These are phyloP conservation scores for Carterocephalus palaemon DNA, from an alignment of 2,888 invertebrate genomes.

Conservation along the genomic window DNA sequence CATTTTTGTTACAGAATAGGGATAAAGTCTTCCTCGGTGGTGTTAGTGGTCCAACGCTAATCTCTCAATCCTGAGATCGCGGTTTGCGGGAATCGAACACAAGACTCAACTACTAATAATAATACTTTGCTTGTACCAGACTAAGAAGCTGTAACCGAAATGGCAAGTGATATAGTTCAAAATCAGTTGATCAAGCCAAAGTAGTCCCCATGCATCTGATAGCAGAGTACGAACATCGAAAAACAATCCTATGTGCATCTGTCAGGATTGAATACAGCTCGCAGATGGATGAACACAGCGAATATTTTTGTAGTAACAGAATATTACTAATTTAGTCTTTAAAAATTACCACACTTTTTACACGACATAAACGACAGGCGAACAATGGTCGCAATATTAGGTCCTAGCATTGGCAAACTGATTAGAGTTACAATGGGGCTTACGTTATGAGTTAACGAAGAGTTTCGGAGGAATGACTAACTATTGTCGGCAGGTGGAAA, in stretches of 20 bases:
- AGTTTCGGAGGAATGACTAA: slow-evolving; percentile 40
- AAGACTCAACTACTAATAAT: slow-evolving; percentile 37
- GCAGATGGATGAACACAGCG: slow-evolving; percentile 49
- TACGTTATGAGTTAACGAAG: slow-evolving; percentile 47
- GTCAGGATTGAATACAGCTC: slow-evolving; percentile 59
- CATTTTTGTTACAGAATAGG: too few species aligned
- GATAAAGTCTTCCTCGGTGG: too few species aligned
- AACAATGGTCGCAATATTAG: too few species aligned
- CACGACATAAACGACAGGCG: too few species aligned
- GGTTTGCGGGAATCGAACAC: too few species aligned
- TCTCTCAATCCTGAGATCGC: too few species aligned
- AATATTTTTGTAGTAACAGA: too few species aligned
- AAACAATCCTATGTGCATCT: slow-evolving; percentile 65
- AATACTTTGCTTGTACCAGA: too few species aligned
- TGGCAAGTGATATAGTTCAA: slow-evolving; percentile 50
- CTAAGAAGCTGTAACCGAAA: slow-evolving; percentile 53
- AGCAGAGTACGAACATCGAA: slow-evolving; percentile 64
- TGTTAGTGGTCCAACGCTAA: too few species aligned
- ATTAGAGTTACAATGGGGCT: slow-evolving; percentile 51
- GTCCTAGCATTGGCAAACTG: too few species aligned
- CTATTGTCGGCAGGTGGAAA: slow-evolving; percentile 20
- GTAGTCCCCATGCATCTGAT: slow-evolving; percentile 62
- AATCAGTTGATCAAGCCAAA: slow-evolving; percentile 41
- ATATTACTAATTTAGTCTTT: too few species aligned
- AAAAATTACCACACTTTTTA: too few species aligned